phyloP scores from a whole-genome alignment of 2,888 invertebrate genomes.

The Drosophila putrida region DNA sequence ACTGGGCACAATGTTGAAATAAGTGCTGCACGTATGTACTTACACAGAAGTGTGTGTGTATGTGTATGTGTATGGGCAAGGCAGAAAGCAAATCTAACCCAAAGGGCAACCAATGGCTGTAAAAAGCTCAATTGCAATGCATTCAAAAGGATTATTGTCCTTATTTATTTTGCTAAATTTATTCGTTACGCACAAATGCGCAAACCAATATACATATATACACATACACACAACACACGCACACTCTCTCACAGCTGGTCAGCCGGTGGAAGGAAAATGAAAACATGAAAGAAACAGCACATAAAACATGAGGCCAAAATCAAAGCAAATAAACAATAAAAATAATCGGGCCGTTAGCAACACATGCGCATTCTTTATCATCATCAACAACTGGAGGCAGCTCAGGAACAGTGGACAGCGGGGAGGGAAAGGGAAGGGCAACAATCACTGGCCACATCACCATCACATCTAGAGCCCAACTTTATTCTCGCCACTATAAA shows the following conservation, averaged over 20 bases:
- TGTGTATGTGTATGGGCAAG: background rate
- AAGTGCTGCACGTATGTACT: constrained; percentile 61
- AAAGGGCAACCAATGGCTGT: constrained; percentile 63
- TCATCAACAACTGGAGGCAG: constrained; percentile 16
- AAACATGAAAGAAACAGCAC: constrained; percentile 67
- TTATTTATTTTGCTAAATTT: constrained; percentile 82
- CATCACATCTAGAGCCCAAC: constrained; percentile 50
- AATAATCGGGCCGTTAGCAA: constrained; percentile 78
- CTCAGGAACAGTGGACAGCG: too few relatives aligned
- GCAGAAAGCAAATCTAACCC: constrained; percentile 27
- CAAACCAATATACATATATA: constrained; percentile 58
- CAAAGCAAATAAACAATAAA: constrained; percentile 81
- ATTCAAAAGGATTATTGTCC: constrained; percentile 82
- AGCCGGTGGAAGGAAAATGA: constrained; percentile 54
- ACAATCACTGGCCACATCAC: constrained; percentile 56
- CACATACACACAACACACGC: constrained; percentile 12
- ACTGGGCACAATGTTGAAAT: constrained; percentile 56
- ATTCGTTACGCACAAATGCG: constrained; percentile 80
- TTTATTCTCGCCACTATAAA: constrained; percentile 66
- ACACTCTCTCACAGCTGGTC: constrained; percentile 16
- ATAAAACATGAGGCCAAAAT: constrained; percentile 60
- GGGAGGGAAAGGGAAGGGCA: constrained; percentile 6
- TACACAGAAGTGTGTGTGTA: background rate
- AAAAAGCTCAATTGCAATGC: constrained; percentile 79
- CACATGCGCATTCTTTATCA: constrained; percentile 79